phyloP scores from a whole-genome alignment of 2,113 vertebrate species.

The Etia nguti region DNA sequence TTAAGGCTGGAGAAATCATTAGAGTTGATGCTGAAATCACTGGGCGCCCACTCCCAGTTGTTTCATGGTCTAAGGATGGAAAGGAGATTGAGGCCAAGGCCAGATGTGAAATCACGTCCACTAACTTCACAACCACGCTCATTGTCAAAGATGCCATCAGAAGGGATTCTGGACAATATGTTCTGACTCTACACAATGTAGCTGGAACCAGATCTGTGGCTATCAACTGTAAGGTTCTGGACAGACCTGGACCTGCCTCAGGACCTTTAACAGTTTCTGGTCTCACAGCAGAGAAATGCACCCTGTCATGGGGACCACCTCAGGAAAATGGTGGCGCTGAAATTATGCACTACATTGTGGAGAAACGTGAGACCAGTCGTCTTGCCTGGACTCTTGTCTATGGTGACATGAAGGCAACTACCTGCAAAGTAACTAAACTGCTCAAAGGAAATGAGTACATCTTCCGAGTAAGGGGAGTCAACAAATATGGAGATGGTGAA shows the following conservation, averaged over 20 bases:
- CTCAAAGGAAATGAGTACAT: constrained; percentile 97
- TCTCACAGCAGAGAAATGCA: constrained; percentile 91
- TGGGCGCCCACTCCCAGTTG: constrained; percentile 87
- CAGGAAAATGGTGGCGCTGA: constrained; percentile 96
- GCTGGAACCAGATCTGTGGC: constrained; percentile 87
- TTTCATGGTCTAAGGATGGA: constrained; percentile 94
- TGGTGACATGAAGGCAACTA: constrained; percentile 88
- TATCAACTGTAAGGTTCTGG: constrained; percentile 94
- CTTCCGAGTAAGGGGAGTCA: constrained; percentile 92
- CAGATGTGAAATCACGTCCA: constrained; percentile 88
- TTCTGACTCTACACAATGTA: constrained; percentile 91
- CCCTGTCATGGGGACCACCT: constrained; percentile 88
- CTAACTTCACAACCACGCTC: constrained; percentile 79
- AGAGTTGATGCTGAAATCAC: constrained; percentile 90
- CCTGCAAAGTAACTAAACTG: constrained; percentile 94
- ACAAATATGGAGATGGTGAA: constrained; percentile 94
- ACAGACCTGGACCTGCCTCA: constrained; percentile 91
- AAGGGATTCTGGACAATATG: constrained; percentile 91
- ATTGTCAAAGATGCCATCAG: constrained; percentile 88
- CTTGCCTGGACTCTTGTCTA: constrained; percentile 95
- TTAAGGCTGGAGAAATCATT: constrained; percentile 92
- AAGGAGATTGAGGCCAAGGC: constrained; percentile 91
- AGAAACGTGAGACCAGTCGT: constrained; percentile 95
- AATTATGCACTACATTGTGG: constrained; percentile 92
- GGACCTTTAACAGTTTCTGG: constrained; percentile 87